Percentiles rank a stretch among this genome's conserved stretches.
Evolutionary conservation across 2,888 invertebrate species (phyloP).

Genomic region (Drosophila fungiperda): DNA sequence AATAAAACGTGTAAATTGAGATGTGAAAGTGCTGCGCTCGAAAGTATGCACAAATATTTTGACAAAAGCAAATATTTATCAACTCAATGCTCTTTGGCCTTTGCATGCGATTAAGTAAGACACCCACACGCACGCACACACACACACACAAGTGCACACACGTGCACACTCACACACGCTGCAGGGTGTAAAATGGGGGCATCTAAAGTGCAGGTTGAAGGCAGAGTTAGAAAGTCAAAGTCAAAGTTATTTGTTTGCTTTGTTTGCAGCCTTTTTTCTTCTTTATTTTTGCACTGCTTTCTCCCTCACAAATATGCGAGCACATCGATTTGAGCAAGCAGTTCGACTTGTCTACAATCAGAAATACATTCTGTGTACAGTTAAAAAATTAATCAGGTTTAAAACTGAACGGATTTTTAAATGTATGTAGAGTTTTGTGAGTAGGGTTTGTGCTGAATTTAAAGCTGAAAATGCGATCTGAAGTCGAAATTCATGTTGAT

Average conservation of each 20-base stretch:
- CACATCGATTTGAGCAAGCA: conserved; percentile 10
- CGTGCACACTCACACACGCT: not conserved
- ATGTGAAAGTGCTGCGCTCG: conserved; percentile 54
- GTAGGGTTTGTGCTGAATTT: not conserved
- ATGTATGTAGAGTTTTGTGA: too few species aligned
- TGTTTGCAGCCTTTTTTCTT: conserved; percentile 48
- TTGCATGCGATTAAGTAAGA: conserved; percentile 52
- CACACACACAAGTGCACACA: conserved; percentile 6
- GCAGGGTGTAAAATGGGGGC: not conserved
- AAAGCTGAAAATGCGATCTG: not conserved
- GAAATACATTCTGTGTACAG: not conserved
- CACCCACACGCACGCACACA: not conserved
- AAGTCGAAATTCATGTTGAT: not conserved
- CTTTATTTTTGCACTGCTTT: not conserved
- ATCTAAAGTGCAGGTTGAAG: conserved; percentile 43
- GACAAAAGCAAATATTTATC: conserved; percentile 73
- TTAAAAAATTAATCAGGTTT: not conserved
- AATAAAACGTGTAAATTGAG: conserved; percentile 26
- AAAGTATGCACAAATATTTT: conserved; percentile 73
- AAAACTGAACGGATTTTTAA: not conserved
- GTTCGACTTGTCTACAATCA: not conserved
- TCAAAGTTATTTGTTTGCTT: conserved; percentile 72
- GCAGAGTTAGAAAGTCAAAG: conserved; percentile 69
- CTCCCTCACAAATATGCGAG: conserved; percentile 4
- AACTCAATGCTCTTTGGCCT: conserved; percentile 68